Base-by-base conservation (phyloP, 2,888 invertebrate species). In the Drosophila percnosoma region DNA sequence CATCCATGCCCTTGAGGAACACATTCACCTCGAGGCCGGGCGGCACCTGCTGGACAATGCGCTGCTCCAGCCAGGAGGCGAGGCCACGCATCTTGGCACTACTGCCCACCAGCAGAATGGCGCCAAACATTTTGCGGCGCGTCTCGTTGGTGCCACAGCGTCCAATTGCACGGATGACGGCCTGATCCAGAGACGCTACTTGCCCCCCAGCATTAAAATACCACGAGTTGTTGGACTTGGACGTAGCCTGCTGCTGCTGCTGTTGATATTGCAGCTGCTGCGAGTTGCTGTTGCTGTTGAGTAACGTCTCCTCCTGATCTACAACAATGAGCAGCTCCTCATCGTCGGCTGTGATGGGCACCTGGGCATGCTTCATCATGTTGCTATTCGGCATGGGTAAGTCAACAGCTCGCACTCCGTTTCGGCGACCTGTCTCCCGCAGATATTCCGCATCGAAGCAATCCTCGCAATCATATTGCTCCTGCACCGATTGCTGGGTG, bases 391-490 rank as follows among this genome's bases (percentile, higher is more conserved):
- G 10, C 0, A 72, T 27, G 18, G 51, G 38, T 0, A 60, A 0
- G 4, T 89, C 85, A 0, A 54, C 70, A 0, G 62, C 33, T 0
- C 83, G 78, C 1, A 82, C 72, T 1, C 90, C 90, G 27, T 90
- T 91, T 11, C 90, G 86, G 1, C 92, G 79, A 0, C 97, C 96
- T 0, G 97, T 98, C 94, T 98, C 98, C 75, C 97, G 94, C 15
- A 99, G 94, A 91, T 98, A 99, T 90, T 97, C 97, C 18, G 97
- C 97, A 94, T 99, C 98, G 91, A 98, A 97, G 4, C 98, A 98
- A 93, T 99, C 99, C 92, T 98, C 98, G 0, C 98, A 96, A 91
- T 98, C 98, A 75, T 95, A 94, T 6, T 94, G 93, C 70, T 94
- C 94, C 4, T 97, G 96, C 57, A 94, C 93, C 51, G 95, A 92